Evolutionary conservation across 2,113 vertebrate genomes (phyloP), one percentile per base, ranked within the genome.

Genomic region (Sigmodon hispidus): DNA sequence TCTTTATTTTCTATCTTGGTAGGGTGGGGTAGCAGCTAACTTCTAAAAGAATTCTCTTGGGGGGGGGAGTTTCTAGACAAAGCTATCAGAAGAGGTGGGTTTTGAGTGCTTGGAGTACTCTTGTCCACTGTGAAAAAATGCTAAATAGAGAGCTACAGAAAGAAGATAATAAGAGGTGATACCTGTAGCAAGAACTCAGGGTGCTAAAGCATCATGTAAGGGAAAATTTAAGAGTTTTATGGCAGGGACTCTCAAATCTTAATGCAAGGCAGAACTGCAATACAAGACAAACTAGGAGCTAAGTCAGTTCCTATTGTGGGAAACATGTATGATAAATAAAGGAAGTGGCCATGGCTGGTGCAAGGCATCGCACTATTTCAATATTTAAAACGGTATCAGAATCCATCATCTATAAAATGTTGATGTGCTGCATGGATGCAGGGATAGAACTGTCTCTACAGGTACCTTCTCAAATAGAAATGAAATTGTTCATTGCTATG

Each of bases 181-280:
- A 55, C 88, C 55, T 95, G n/a, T 87, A 95, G 89, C n/a, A n/a
- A n/a, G n/a, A 95, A 87, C 34, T 36, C 22, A 84, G 48, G 48
- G 1, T 86, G 21, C 76, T 95, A 70, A 61, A n/a, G 19, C 31
- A 84, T 96, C 95, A 91, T 94, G 22, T 92, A 91, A 91, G 89
- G 21, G 75, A 95, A 96, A 29, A 97, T 97, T 96, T 97, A 96
- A 93, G 50, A 86, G 24, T 91, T 94, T 96, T 89, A 67, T 81
- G 11, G 29, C 0, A 17, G 80, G 55, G 89, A 80, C 16, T 75
- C 89, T 96, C 96, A 97, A 96, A 94, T 97, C 86, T 96, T 98
- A 97, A 97, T 96, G 29, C 52, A 70, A 61, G 55, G 7, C 85
- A 24, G 43, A 95, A 75, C 48, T 81, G 19, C 91, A 92, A 63